phyloP scores from a whole-genome alignment of 1,140 invertebrate species.

The Psilanteris sp. region DNA sequence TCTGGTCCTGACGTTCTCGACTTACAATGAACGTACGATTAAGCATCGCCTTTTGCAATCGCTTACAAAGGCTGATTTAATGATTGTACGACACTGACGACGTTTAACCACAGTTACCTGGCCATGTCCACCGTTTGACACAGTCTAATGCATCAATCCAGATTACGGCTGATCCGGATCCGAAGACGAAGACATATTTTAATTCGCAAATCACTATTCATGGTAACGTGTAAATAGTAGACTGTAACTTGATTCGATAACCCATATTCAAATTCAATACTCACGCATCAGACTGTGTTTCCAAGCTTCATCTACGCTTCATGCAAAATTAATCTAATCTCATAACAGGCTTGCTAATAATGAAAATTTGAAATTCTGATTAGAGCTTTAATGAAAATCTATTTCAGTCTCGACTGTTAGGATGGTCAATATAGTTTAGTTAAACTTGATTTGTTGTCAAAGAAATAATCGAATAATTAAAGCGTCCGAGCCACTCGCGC shows the following conservation, averaged over 20 bases:
- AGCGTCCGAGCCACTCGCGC: no score
- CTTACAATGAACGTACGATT: constrained; percentile 61
- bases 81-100: constrained; percentile 53
- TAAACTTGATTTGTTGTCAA: background rate
- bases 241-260: background rate
- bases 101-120: constrained; percentile 58
- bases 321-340: constrained; percentile 13
- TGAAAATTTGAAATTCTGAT: constrained; percentile 17
- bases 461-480: background rate
- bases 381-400: constrained; percentile 5
- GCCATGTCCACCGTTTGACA: constrained; percentile 21
- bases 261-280: background rate
- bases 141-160: constrained; percentile 13
- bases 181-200: constrained; percentile 2
- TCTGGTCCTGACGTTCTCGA: constrained; percentile 59
- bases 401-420: constrained; percentile 1
- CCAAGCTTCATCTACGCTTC: background rate
- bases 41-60: constrained; percentile 60
- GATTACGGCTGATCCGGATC: background rate
- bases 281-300: constrained; percentile 4
- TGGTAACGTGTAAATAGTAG: constrained; percentile 3
- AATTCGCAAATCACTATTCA: background rate
- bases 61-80: constrained; percentile 60
- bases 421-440: background rate
- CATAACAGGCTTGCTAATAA: constrained; percentile 2